Percentiles rank a stretch among this genome's conserved stretches.
Conservation (phyloP, 2,888 invertebrate species). For the Drosophila ustulata region DNA sequence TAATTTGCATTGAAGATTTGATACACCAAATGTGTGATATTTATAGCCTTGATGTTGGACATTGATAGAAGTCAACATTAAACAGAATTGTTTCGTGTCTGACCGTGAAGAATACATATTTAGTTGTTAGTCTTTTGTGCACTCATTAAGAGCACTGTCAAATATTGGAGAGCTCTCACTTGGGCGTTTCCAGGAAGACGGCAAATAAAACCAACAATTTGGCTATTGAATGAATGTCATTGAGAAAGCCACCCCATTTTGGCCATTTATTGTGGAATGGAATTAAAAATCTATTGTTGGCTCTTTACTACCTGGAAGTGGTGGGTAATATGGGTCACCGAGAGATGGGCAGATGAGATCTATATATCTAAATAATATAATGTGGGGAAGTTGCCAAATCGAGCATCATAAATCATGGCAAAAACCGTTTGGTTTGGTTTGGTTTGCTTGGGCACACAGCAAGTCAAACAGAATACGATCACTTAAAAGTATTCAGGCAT, state of each 20-base stretch:
- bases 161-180: conserved; percentile 17
- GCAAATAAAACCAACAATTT: conserved; percentile 10
- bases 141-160: not conserved
- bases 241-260: conserved; percentile 26
- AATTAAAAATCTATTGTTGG: conserved; percentile 55
- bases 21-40: not conserved
- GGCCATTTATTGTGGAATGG: conserved; percentile 43
- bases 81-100: not conserved
- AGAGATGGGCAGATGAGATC: conserved; percentile 31
- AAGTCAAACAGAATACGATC: conserved; percentile 77
- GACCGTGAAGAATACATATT: not conserved
- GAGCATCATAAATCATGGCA: conserved; percentile 75
- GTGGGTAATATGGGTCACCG: conserved; percentile 48
- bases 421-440: conserved; percentile 51
- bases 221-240: conserved; percentile 22
- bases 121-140: not conserved
- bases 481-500: conserved; percentile 83
- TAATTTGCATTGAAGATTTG: not conserved
- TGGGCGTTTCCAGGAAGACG: not conserved
- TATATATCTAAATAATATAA: conserved; percentile 10
- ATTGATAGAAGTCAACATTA: too few relatives aligned
- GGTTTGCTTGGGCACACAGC: conserved; percentile 62
- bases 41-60: not conserved
- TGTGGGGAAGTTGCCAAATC: conserved; percentile 60
- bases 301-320: conserved; percentile 45